Evolutionary conservation across 2,888 invertebrate species (phyloP).

Genomic region (Lordiphosa fenestrarum): DNA sequence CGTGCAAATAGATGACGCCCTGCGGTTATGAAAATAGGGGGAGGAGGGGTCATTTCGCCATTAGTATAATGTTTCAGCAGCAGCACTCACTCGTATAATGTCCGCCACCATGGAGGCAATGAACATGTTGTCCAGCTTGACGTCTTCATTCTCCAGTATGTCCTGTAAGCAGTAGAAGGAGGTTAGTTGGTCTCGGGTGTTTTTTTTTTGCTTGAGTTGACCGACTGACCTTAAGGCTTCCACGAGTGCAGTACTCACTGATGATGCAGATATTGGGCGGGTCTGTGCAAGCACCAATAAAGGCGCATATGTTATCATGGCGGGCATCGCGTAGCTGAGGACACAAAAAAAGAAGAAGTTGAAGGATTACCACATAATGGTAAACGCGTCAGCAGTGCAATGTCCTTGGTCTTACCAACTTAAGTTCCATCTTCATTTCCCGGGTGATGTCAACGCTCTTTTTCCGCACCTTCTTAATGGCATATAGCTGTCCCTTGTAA

Average conservation of each 20-base stretch:
- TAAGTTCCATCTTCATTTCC: slow-evolving; percentile 95
- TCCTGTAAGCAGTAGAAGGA: slow-evolving; percentile 83
- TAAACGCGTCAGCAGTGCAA: too few relatives aligned
- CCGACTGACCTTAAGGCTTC: slow-evolving; percentile 90
- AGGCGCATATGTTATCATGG: slow-evolving; percentile 95
- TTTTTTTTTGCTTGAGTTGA: neutral
- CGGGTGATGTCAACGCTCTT: slow-evolving; percentile 93
- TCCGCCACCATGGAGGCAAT: slow-evolving; percentile 96
- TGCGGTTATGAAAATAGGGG: slow-evolving; percentile 74
- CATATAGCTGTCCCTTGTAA: slow-evolving; percentile 92
- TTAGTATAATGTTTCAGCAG: slow-evolving; percentile 60
- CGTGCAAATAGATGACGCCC: slow-evolving; percentile 95
- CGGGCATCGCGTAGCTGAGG: slow-evolving; percentile 91
- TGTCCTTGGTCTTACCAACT: slow-evolving; percentile 84
- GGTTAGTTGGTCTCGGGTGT: slow-evolving; percentile 5
- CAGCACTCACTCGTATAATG: slow-evolving; percentile 90
- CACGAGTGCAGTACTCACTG: slow-evolving; percentile 93
- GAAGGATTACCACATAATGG: neutral
- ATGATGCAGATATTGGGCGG: slow-evolving; percentile 94
- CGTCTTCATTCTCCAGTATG: slow-evolving; percentile 96
- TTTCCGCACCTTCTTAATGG: slow-evolving; percentile 91
- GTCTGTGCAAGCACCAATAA: slow-evolving; percentile 95
- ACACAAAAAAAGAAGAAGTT: neutral
- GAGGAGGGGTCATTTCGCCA: slow-evolving; percentile 31
- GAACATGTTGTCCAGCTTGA: slow-evolving; percentile 97